These are phyloP conservation scores for Danionella dracula DNA, from an alignment of 2,797 vertebrate species.

Conservation along the genomic window DNA sequence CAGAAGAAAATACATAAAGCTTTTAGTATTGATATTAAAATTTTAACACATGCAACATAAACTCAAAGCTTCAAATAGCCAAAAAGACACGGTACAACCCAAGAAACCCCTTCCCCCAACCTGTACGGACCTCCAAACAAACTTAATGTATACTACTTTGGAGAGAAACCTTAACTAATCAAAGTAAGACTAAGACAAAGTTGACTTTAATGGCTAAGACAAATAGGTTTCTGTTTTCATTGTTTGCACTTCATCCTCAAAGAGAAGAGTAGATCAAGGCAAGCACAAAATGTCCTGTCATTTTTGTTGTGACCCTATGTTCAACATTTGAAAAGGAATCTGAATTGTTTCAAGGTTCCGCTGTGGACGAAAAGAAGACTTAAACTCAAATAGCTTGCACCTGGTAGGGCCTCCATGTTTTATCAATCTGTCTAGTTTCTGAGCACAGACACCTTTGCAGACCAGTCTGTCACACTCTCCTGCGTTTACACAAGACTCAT, in stretches of 20 bases:
- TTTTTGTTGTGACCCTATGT: not conserved
- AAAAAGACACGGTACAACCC: too few species aligned
- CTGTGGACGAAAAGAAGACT: not conserved
- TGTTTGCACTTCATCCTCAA: not conserved
- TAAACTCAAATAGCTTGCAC: not conserved
- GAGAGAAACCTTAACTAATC: too few species aligned
- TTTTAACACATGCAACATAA: too few species aligned
- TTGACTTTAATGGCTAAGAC: too few species aligned
- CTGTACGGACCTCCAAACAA: too few species aligned
- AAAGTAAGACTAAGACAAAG: too few species aligned
- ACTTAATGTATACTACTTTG: too few species aligned
- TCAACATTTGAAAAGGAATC: constrained; percentile 8
- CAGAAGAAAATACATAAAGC: too few species aligned
- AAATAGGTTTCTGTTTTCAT: too few species aligned
- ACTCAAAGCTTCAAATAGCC: too few species aligned
- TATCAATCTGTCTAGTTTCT: not conserved
- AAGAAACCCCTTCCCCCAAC: too few species aligned
- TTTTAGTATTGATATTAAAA: too few species aligned
- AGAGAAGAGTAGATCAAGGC: not conserved
- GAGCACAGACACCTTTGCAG: not conserved
- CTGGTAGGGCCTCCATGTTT: not conserved
- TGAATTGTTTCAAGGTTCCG: not conserved
- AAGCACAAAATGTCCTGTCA: not conserved
- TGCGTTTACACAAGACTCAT: not conserved
- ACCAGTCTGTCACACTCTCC: not conserved